phyloP scores from a whole-genome alignment of 2,888 invertebrate genomes.

The Patella caerulea region DNA sequence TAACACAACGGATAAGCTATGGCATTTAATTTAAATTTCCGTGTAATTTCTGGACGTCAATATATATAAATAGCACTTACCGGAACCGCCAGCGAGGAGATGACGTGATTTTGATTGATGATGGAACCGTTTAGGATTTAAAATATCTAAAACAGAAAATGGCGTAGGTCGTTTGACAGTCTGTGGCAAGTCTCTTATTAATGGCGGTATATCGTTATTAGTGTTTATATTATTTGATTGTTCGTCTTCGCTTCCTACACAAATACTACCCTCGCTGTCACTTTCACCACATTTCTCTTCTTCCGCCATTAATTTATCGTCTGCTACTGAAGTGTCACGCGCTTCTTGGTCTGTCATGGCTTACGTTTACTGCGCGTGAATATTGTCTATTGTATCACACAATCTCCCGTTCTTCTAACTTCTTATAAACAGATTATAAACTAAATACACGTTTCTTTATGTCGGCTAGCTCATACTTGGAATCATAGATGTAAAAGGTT shows the following conservation, averaged over 20 bases:
- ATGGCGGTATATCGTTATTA: neutral
- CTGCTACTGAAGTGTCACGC: slow-evolving; percentile 5
- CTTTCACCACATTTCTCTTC: neutral
- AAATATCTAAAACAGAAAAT: slow-evolving; percentile 5
- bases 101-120: no score
- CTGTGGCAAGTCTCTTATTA: neutral
- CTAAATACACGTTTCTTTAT: no score
- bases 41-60: no score
- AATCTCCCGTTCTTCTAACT: neutral
- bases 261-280: slow-evolving; percentile 1
- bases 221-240: slow-evolving; percentile 5
- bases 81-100: no score
- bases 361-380: no score
- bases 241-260: neutral
- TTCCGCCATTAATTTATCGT: neutral
- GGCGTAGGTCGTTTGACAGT: neutral
- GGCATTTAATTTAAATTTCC: no score
- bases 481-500: neutral
- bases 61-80: no score
- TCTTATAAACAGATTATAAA: neutral
- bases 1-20: no score
- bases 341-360: neutral
- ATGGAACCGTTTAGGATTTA: neutral
- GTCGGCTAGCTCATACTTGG: no score
- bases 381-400: no score